Conservation (phyloP, 2,888 invertebrate species). For the Eucriotettix oculatus region DNA sequence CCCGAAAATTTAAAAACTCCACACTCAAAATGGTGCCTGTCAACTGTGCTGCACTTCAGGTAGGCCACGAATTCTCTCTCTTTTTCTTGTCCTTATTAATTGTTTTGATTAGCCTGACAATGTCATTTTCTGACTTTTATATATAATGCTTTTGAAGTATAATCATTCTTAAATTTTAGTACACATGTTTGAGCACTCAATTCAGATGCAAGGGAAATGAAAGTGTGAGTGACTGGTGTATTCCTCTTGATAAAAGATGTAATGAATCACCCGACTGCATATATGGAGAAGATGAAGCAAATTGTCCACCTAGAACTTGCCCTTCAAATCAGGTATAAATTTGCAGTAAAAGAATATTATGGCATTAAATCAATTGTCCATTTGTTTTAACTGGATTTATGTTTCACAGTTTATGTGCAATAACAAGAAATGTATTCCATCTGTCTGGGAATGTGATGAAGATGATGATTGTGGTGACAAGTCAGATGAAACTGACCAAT, state of each 20-base stretch:
- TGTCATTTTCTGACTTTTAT: too few species aligned
- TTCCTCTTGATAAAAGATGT: conserved; percentile 44
- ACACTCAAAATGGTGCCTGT: too few species aligned
- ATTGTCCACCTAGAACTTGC: conserved; percentile 52
- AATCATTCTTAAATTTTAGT: conserved; percentile 23
- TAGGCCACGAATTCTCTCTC: too few species aligned
- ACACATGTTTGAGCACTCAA: conserved; percentile 51
- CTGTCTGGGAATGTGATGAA: conserved; percentile 65
- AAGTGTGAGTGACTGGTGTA: conserved; percentile 41
- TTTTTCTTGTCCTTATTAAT: too few species aligned
- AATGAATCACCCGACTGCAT: conserved; percentile 55
- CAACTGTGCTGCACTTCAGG: too few species aligned
- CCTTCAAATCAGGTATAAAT: conserved; percentile 36
- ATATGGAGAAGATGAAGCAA: conserved; percentile 49
- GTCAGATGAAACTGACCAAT: conserved; percentile 38
- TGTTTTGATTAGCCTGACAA: too few species aligned
- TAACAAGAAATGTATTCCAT: conserved; percentile 58
- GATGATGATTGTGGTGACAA: conserved; percentile 61
- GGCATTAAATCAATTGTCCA: background rate
- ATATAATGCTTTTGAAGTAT: conserved; percentile 3
- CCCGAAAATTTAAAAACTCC: too few species aligned
- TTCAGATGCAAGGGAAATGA: conserved; percentile 49
- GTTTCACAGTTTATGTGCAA: conserved; percentile 3
- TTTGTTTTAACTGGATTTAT: background rate
- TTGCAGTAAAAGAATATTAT: background rate